Evolutionary conservation across 2,888 invertebrate species (phyloP), one percentile per base, ranked within the genome.

Genomic region (Drosophila neonasuta): DNA sequence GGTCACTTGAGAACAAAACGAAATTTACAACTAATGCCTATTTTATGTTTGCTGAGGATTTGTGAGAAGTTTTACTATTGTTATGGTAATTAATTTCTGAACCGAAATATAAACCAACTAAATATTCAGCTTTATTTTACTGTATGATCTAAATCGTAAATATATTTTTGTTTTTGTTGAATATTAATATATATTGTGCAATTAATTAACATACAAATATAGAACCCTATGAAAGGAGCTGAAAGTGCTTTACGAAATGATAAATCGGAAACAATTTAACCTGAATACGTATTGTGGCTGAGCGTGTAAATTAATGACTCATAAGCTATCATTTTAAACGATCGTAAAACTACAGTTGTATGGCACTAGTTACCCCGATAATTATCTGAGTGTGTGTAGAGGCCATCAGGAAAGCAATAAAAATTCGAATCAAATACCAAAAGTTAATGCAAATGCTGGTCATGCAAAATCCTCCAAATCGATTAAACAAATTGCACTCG

Each of bases 401-500:
- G 80, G 80, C 20, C 57, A 65, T 67, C 80, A 70, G 80, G 80
- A 80, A 77, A 76, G 56, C 68, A 54, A 64, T 61, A 56, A 60
- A 74, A 73, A 46, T 36, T 2, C 68, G 45, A 73, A 46, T 54
- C 46, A 60, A 69, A 42, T 62, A 52, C 77, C 66, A 77, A 77
- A 77, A 71, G 9, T 41, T 39, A 77, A 72, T 77, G 77, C 58
- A 69, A 77, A 79, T 76, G 36, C 49, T 52, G 54, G 10, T 49
- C 51, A 63, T 29, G 20, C 46, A 59, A 55, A 55, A 61, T 32
- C 63, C 71, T 65, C 30, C 41, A 64, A 58, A 65, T 58, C 15
- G 17, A 51, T 29, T 20, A 7, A 29, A 29, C 39, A 20, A 57
- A 60, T 11, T 62, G 32, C 41, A 51, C 17, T 45, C 4, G 20